These are phyloP conservation scores for Plestiodon gilberti DNA, from an alignment of 2,113 vertebrate species.

Conservation along the genomic window DNA sequence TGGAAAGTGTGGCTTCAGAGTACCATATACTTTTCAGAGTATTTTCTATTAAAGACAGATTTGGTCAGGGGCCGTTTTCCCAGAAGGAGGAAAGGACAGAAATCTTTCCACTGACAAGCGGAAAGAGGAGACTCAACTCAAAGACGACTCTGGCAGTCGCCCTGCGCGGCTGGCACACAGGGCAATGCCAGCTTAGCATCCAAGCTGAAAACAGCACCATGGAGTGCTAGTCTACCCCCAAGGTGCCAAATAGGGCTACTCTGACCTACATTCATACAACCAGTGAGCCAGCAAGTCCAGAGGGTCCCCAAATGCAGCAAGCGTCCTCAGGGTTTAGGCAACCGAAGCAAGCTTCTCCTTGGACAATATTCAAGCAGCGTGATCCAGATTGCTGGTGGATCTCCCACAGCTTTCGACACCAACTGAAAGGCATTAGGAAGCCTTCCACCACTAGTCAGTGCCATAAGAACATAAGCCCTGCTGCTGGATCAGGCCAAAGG, in stretches of 20 bases:
- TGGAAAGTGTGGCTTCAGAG: slow-evolving; percentile 34
- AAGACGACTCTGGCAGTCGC: slow-evolving; percentile 19
- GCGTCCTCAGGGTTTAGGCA: no score
- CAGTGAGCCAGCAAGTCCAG: background rate
- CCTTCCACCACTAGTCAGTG: background rate
- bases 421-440: no score
- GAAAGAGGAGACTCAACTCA: slow-evolving; percentile 31
- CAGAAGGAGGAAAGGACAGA: slow-evolving; percentile 4
- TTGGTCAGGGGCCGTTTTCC: slow-evolving; percentile 30
- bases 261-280: background rate
- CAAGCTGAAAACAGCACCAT: background rate
- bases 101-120: slow-evolving; percentile 48
- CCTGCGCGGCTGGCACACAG: slow-evolving; percentile 23
- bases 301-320: no score
- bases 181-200: slow-evolving; percentile 6
- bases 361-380: background rate
- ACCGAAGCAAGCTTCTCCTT: background rate
- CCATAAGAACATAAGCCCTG: no score
- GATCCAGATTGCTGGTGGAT: background rate
- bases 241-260: slow-evolving; percentile 17
- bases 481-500: no score
- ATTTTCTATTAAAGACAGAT: slow-evolving; percentile 64
- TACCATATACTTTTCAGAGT: slow-evolving; percentile 34
- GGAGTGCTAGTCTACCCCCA: background rate
- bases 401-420: background rate